These are phyloP conservation scores for Hexactinellida sp. DNA, from an alignment of 37 sponge, comb jelly and placozoan species.

Conservation along the genomic window DNA sequence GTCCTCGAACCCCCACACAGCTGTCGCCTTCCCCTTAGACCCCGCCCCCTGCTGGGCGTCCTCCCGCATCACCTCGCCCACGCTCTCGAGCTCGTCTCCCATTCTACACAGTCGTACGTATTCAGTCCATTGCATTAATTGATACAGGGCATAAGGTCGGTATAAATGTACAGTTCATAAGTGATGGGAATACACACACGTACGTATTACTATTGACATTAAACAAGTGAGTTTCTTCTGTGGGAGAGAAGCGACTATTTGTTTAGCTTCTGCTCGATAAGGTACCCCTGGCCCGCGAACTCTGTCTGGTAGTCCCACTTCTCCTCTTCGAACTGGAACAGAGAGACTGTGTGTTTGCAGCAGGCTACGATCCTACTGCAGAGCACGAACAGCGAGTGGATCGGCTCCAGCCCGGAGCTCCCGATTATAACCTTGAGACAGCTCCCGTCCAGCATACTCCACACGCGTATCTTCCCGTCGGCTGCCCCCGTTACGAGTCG, in stretches of 20 bases:
- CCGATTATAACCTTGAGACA: neutral
- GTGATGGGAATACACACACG: neutral
- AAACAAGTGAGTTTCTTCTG: no score
- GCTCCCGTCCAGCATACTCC: conserved; percentile 4
- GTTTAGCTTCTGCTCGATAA: neutral
- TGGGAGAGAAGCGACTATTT: neutral
- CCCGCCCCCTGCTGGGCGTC: neutral
- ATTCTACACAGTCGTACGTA: neutral
- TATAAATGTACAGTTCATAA: neutral
- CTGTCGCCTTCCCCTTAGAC: neutral
- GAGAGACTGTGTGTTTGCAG: neutral
- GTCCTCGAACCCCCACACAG: neutral
- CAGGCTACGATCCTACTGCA: neutral
- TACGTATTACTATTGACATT: neutral
- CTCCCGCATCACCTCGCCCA: neutral
- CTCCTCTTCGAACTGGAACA: conserved; percentile 9
- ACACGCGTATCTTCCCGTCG: neutral
- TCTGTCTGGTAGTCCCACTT: conserved; percentile 13
- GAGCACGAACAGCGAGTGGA: neutral
- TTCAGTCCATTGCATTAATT: neutral
- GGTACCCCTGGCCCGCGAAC: neutral
- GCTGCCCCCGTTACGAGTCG: neutral
- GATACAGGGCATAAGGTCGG: neutral
- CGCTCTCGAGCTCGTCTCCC: conserved; percentile 7
- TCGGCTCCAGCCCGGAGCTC: neutral